A percentile compares a stretch with the other conserved stretches of the same genome.
These are phyloP conservation scores for Hirudo medicinalis DNA, from an alignment of 1,140 invertebrate species.

Conservation along the genomic window DNA sequence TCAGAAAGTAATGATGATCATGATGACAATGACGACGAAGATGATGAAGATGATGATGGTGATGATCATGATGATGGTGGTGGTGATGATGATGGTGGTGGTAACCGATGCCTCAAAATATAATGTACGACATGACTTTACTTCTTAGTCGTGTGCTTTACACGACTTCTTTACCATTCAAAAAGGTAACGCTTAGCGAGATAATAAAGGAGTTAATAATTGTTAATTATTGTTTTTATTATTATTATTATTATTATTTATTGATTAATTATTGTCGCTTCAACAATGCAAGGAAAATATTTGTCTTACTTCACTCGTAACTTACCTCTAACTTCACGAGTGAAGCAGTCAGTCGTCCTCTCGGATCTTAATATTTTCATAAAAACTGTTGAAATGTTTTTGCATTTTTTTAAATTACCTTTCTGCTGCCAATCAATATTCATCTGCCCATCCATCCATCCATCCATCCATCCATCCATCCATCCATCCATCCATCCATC, in stretches of 20 bases:
- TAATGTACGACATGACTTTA: background rate
- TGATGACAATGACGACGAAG: background rate
- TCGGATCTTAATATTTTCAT: too few relatives aligned
- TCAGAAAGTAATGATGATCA: background rate
- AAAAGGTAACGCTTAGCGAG: background rate
- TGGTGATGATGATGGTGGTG: conserved; percentile 7
- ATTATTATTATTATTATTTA: background rate
- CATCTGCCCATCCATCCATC: too few relatives aligned
- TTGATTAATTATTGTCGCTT: background rate
- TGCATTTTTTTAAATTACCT: too few relatives aligned
- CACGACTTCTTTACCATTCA: background rate
- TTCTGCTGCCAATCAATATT: too few relatives aligned
- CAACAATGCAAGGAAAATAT: background rate
- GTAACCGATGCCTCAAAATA: background rate
- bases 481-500: too few relatives aligned
- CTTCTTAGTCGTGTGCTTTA: background rate
- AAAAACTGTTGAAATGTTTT: too few relatives aligned
- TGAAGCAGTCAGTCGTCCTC: background rate
- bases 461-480: too few relatives aligned
- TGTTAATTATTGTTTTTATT: too few relatives aligned
- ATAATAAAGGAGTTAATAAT: too few relatives aligned
- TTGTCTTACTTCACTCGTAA: too few relatives aligned
- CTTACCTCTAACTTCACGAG: too few relatives aligned
- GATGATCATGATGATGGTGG: background rate
- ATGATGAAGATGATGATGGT: conserved; percentile 8